Base-by-base conservation (phyloP, 64 coral and sea anemone genomes). In the Pocillopora damicornis region DNA sequence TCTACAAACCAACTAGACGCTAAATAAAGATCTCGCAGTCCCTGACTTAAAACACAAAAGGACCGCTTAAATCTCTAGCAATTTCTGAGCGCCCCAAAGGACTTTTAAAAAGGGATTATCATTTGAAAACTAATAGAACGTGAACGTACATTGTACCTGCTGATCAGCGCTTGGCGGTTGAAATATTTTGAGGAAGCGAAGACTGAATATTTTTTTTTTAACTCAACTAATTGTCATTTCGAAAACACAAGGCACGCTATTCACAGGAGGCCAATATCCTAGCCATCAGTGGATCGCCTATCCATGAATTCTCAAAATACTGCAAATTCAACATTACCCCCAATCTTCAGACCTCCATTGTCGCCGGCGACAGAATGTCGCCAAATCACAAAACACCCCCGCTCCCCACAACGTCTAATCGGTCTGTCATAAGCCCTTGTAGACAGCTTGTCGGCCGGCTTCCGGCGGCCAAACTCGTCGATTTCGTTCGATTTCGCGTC, bases 331-430 rank as follows among this genome's bases (percentile, higher is more conserved):
- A 90, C 88, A 90, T 86, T 63, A 90, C 37, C 88, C 42, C 42
- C 42, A 68, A 63, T 94, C 88, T 87, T 69, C 14, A 60, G 79
- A 90, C 63, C 81, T 60, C 91, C 89, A 93, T 97, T 97, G 94
- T 97, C 65, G 73, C 11, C 89, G 94, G 94, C 88, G 91, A 93
- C 94, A 87, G 73, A 34, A n/a, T 86, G 94, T 97, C 94, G 89
- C 86, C 88, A 45, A 74, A 69, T 82, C 73, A 93, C 88, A 97
- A 96, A 92, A 92, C 83, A 89, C 81, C 45, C 73, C 62, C 56
- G 89, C 82, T 88, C 91, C 79, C 91, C 77, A 86, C 78, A 79
- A 87, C 20, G 90, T 75, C 23, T 75, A 90, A 90, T 65, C 90
- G 63, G 66, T 37, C 30, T 26, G 57, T 85, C 51, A 58, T 80